Percentiles rank a stretch among this genome's conserved stretches.
Conservation (phyloP, 2,113 vertebrate genomes). For the Murina feae region DNA sequence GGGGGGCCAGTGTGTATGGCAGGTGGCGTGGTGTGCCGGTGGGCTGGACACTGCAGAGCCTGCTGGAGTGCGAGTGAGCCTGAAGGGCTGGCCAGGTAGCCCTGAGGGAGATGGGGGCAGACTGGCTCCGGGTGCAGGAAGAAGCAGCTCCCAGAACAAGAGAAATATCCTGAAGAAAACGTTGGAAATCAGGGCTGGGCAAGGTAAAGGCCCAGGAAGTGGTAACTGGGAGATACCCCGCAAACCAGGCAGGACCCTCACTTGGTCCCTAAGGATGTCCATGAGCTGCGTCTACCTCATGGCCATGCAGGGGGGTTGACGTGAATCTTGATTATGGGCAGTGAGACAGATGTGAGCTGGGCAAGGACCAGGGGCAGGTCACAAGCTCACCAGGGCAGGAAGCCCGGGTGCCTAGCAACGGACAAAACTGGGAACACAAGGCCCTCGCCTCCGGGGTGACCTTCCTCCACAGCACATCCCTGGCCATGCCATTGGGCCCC, state of each 20-base stretch:
- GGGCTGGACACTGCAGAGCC: not conserved
- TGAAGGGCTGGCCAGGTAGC: not conserved
- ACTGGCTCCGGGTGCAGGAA: no score
- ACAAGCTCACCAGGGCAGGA: not conserved
- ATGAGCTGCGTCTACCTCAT: not conserved
- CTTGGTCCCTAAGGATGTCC: not conserved
- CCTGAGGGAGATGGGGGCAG: no score
- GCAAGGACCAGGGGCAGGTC: no score
- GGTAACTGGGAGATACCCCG: accelerated
- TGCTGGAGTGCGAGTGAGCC: not conserved
- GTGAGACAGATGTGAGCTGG: no score
- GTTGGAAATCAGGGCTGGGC: no score
- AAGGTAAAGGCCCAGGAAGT: no score
- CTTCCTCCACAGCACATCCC: no score
- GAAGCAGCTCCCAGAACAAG: not conserved
- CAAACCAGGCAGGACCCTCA: not conserved
- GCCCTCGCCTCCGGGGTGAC: no score
- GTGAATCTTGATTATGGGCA: no score
- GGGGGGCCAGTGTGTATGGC: not conserved
- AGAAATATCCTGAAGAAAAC: not conserved
- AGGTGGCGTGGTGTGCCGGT: not conserved
- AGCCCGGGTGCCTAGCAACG: not conserved
- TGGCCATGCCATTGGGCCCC: no score
- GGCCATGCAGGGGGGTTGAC: no score
- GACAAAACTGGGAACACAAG: no score